Percentiles rank a stretch among this genome's conserved stretches.
phyloP scores from a whole-genome alignment of 2,797 vertebrate genomes.

The Periparus ater region DNA sequence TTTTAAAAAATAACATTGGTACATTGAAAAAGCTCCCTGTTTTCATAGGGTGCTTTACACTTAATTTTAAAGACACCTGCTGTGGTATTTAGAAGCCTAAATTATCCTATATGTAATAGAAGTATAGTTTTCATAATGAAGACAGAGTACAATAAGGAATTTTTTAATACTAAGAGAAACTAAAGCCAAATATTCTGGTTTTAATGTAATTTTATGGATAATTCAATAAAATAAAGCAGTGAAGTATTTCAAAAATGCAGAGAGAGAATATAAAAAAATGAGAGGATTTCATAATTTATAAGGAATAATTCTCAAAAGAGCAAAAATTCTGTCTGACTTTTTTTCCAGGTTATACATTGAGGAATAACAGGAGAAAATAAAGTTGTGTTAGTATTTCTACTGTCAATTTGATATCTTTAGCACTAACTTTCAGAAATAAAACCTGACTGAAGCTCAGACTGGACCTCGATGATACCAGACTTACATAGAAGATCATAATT shows the following conservation, averaged over 20 bases:
- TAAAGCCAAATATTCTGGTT: background rate
- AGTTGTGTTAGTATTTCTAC: background rate
- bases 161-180: background rate
- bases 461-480: background rate
- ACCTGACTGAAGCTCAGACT: background rate
- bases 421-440: background rate
- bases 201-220: background rate
- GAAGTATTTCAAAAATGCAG: background rate
- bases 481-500: background rate
- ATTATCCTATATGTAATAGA: background rate
- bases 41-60: background rate
- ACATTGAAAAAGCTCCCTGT: background rate
- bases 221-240: background rate
- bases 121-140: background rate
- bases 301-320: background rate
- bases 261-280: background rate
- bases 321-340: background rate
- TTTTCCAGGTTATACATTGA: background rate
- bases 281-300: background rate
- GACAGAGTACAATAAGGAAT: background rate
- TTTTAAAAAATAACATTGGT: rapidly evolving
- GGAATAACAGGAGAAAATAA: background rate
- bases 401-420: background rate
- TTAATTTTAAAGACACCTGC: background rate
- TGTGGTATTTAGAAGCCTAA: background rate